Base-by-base conservation (phyloP, 2,113 vertebrate species). In the Pygoscelis antarcticus region DNA sequence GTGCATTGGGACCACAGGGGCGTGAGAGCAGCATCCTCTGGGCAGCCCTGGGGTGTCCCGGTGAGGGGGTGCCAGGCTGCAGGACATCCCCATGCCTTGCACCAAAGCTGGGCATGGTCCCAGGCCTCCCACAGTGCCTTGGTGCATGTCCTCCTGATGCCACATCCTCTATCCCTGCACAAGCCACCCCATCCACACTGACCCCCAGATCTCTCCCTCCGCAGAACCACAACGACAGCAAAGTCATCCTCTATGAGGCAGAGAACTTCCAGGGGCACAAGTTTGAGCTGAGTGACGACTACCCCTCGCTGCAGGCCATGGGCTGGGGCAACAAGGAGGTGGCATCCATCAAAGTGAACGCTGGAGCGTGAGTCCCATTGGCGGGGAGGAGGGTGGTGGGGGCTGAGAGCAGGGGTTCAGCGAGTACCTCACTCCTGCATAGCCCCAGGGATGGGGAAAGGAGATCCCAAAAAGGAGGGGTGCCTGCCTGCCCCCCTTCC, bases 221-320 rank as follows among this genome's bases (percentile, higher is more conserved):
- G 2, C 96, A 99, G 99, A 99, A 99, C 97, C 99, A 99, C 98
- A 99, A 98, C 46, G 99, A 99, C 99, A 99, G 99, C 97, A 99
- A 99, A 92, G 98, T 98, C 98, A 99, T 98, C 89, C 97, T 99
- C 83, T 99, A 99, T 6, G 99, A 99, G 87, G 98, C 98, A 18
- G 99, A 99, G 97, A 99, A 99, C 97, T 99, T 99, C 98, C 99
- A 99, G 97, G 99, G 99, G 49, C 98, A 98, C 97, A 99, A 99
- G 97, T 99, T 99, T 91, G 99, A 99, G 98, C 98, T 99, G 96
- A 99, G 98, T 11, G 99, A 99, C 21, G 99, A 99, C 98, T 99
- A 99, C 97, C 99, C 99, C 74, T 99, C 99, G 5, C 98, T 99
- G 96, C 99, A 99, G 97, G 99, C 99, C 97, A 99, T 99, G 99